Base-by-base conservation (phyloP, 2,113 vertebrate species). In the Rafetus swinhoei region DNA sequence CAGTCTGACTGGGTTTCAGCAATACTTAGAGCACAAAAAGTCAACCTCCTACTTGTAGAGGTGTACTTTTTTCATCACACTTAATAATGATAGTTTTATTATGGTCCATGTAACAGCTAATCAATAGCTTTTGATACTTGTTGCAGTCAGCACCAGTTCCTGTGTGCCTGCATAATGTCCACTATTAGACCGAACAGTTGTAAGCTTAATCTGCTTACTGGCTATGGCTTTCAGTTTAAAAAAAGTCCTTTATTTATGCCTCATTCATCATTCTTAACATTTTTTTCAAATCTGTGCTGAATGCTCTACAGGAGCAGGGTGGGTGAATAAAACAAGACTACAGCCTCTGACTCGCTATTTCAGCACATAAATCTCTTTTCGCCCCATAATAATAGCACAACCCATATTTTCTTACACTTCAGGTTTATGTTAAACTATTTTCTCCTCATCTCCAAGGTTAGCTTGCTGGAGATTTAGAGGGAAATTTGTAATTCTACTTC, bases 31-130 rank as follows among this genome's bases (percentile, higher is more conserved):
- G 25, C 18, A 62, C 81, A 84, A 90, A 92, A 94, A 85, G 56
- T 82, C 85, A 90, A 81, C 93, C 93, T 96, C 54, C 84, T 96
- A 94, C 93, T 90, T 96, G 69, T 50, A 59, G 55, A 86, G 92
- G 60, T 65, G 62, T 81, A 90, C 69, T 83, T 96, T 92, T 93
- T 91, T 95, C 76, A 92, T 89, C 39, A 93, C 95, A 97, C 96
- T 97, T 97, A 98, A 96, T 93, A 90, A 96, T 94, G 81, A 96
- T 95, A 91, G 90, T 95, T 98, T 98, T 97, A 98, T 97, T 97
- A 95, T 54, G 32, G 95, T 57, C 87, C 82, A 89, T 14, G 50
- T 83, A 97, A 94, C 95, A 97, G 92, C 83, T 97, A 97, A 98
- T 98, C 97, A 97, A 98, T 98, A 97, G 89, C 79, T 25, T 97